A percentile compares a stretch with the other conserved stretches of the same genome.
Evolutionary conservation across 2,113 vertebrate genomes (phyloP).

Genomic region (Hypomesus transpacificus): DNA sequence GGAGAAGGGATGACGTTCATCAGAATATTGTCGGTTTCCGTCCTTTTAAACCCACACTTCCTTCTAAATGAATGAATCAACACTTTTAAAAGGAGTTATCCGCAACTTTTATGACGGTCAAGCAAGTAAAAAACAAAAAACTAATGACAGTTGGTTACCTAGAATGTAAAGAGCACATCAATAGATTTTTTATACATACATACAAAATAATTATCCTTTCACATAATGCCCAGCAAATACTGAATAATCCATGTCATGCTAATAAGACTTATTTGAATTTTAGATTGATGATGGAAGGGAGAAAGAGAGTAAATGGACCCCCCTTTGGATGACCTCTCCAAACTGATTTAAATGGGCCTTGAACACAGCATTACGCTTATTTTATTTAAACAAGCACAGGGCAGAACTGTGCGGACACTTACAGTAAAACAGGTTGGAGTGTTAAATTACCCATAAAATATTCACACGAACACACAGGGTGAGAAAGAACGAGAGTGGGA

Average conservation of each 20-base stretch:
- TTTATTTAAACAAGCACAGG: conserved; percentile 9
- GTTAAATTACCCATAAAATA: neutral
- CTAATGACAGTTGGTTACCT: neutral
- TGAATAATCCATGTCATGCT: neutral
- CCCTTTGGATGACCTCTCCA: neutral
- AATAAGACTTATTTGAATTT: conserved; percentile 2
- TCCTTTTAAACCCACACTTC: too few relatives aligned
- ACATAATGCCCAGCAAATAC: neutral
- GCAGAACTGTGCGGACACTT: neutral
- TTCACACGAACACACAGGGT: neutral
- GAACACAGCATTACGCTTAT: neutral
- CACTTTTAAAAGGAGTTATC: too few relatives aligned
- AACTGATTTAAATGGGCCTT: conserved; percentile 7
- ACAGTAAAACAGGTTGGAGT: neutral
- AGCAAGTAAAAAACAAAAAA: too few relatives aligned
- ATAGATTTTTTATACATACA: too few relatives aligned
- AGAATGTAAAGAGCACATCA: neutral
- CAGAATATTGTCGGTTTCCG: too few relatives aligned
- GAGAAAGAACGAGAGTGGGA: neutral
- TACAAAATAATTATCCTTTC: neutral
- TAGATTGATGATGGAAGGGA: neutral
- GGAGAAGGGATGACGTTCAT: too few relatives aligned
- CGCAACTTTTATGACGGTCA: too few relatives aligned
- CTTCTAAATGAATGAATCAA: too few relatives aligned
- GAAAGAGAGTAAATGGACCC: neutral